Conservation (phyloP, 2,113 vertebrate genomes). For the Equus quagga region DNA sequence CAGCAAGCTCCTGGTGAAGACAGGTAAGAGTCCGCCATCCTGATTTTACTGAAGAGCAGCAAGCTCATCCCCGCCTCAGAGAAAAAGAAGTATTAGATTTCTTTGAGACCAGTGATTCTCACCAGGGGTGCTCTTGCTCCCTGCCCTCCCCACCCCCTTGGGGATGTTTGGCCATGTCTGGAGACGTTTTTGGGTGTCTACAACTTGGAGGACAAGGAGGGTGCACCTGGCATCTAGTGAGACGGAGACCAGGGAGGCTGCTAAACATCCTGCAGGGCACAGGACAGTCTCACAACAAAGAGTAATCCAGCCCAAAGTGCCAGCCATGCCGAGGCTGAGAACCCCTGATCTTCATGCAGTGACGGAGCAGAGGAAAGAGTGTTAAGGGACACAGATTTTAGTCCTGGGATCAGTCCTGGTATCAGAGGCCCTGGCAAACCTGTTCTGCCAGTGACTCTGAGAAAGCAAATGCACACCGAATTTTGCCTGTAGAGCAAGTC, state of each 20-base stretch:
- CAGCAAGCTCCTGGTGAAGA: conserved; percentile 93
- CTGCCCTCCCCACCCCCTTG: too few species aligned
- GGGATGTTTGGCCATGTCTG: background rate
- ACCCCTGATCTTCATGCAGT: background rate
- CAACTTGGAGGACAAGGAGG: background rate
- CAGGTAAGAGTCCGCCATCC: conserved; percentile 88
- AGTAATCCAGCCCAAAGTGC: background rate
- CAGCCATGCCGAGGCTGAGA: background rate
- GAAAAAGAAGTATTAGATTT: background rate
- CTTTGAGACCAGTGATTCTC: background rate
- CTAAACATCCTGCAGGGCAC: background rate
- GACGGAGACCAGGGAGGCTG: background rate
- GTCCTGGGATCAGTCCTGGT: background rate
- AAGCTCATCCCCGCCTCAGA: background rate
- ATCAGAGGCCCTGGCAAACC: background rate
- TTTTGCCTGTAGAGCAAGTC: background rate
- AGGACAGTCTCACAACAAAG: background rate
- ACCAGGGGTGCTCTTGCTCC: background rate
- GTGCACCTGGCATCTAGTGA: background rate
- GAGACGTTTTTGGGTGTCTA: background rate
- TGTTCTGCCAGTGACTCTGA: background rate
- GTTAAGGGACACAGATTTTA: background rate
- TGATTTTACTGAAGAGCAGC: background rate
- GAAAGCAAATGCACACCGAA: background rate
- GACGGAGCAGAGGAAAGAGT: background rate